A percentile compares a stretch with the other conserved stretches of the same genome.
Conservation (phyloP, 2,113 vertebrate genomes). For the Petrocephalus microphthalmus region DNA sequence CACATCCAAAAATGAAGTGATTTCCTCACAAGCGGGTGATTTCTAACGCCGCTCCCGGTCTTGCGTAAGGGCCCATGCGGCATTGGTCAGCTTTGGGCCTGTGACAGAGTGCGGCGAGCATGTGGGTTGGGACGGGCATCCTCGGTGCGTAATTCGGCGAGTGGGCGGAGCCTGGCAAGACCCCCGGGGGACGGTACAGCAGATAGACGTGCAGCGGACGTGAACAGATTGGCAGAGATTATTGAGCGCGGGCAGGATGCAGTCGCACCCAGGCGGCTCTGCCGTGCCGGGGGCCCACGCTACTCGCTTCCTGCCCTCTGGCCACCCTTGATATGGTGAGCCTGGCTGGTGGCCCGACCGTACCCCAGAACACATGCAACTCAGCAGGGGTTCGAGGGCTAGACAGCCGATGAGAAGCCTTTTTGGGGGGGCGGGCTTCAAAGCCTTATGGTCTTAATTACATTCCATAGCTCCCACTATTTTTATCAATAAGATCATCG, state of each 20-base stretch:
- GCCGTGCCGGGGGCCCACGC: not conserved
- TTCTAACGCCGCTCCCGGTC: not conserved
- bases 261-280: not conserved
- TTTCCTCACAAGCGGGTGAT: not conserved
- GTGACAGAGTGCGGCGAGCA: not conserved
- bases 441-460: constrained; percentile 4
- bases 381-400: not conserved
- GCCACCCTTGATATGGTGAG: constrained; percentile 7
- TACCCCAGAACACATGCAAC: not conserved
- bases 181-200: not conserved
- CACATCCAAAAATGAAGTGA: not conserved
- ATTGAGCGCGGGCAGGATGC: constrained; percentile 24
- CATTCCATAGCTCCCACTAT: not conserved
- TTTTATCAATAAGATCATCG: not conserved
- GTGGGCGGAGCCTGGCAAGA: not conserved
- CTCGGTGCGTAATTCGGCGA: constrained; percentile 2
- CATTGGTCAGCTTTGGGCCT: not conserved
- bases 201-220: not conserved
- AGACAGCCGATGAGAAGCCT: not conserved
- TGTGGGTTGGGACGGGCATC: constrained; percentile 9
- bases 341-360: not conserved
- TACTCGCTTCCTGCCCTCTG: not conserved
- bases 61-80: not conserved
- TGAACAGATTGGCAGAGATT: constrained; percentile 23
- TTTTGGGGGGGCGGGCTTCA: not conserved